These are phyloP conservation scores for Acanthacorydalis orientalis DNA, from an alignment of 2,888 invertebrate species.

Conservation along the genomic window DNA sequence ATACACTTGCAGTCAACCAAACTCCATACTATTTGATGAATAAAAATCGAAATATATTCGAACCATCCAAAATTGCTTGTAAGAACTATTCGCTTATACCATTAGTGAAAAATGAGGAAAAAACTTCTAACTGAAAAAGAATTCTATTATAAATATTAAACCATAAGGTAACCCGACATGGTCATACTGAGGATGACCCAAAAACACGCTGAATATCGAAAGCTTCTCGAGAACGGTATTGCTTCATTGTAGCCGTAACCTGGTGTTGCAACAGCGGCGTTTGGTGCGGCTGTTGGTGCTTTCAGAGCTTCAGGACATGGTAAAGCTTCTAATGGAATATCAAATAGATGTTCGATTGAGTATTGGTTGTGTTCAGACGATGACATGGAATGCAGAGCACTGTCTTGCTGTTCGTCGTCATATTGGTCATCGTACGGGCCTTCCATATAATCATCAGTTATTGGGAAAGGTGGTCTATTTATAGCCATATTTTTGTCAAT, in stretches of 20 bases:
- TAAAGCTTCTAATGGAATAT: conserved; percentile 16
- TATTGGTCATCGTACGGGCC: conserved; percentile 12
- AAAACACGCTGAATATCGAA: neutral
- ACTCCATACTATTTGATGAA: no score
- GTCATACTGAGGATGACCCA: no score
- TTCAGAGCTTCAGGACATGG: conserved; percentile 24
- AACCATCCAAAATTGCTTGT: neutral
- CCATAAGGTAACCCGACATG: neutral
- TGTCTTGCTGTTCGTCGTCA: conserved; percentile 16
- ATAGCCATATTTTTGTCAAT: neutral
- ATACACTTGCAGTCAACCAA: no score
- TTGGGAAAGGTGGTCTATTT: neutral
- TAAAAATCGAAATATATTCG: no score
- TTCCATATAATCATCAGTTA: conserved; percentile 10
- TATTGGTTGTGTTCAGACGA: conserved; percentile 3
- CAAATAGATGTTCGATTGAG: conserved; percentile 1
- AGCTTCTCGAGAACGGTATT: conserved; percentile 11
- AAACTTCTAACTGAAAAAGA: neutral
- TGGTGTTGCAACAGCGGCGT: conserved; percentile 17
- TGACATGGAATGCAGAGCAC: conserved; percentile 11
- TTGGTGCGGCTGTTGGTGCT: conserved; percentile 18
- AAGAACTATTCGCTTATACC: neutral
- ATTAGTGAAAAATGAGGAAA: neutral
- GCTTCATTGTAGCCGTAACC: conserved; percentile 16
- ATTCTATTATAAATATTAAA: neutral